Percentiles rank a stretch among this genome's conserved stretches.
These are phyloP conservation scores for Aphelenchoides avenae DNA, from an alignment of 1,140 invertebrate genomes.

Conservation along the genomic window DNA sequence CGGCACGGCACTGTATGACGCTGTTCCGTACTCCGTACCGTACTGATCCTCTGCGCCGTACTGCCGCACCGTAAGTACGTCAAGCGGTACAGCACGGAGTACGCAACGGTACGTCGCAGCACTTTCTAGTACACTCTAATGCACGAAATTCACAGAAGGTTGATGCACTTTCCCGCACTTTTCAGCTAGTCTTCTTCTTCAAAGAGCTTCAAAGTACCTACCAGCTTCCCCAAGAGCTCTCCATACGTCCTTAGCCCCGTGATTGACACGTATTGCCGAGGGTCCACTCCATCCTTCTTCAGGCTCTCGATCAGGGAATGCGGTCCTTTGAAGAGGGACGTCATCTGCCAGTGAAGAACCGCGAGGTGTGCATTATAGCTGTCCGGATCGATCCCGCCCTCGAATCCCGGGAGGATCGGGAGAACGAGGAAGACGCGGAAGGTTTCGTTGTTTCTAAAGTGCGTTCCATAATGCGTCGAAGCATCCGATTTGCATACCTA, in stretches of 20 bases:
- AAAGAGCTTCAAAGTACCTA: no score
- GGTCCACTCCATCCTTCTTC: conserved; percentile 70
- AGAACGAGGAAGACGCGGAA: conserved; percentile 90
- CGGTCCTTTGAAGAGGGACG: conserved; percentile 74
- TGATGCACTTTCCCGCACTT: no score
- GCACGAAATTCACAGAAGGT: no score
- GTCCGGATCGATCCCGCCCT: conserved; percentile 83
- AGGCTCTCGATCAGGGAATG: conserved; percentile 63
- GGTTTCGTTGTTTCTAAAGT: conserved; percentile 62
- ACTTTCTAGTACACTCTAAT: no score
- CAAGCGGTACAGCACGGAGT: no score
- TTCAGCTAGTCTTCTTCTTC: no score
- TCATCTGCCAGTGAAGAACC: conserved; percentile 95
- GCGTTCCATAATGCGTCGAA: background rate
- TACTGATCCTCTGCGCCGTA: no score
- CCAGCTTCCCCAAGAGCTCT: conserved; percentile 73
- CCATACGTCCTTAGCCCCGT: conserved; percentile 82
- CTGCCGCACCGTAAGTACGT: no score
- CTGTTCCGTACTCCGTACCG: no score
- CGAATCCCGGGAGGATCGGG: conserved; percentile 90
- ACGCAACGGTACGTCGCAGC: no score
- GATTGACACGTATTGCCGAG: conserved; percentile 84
- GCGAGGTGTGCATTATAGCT: conserved; percentile 82
- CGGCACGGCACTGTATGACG: no score
- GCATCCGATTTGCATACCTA: conserved; percentile 63